These are phyloP conservation scores for Oenanthe oenanthe DNA, from an alignment of 2,113 vertebrate genomes.

Conservation along the genomic window DNA sequence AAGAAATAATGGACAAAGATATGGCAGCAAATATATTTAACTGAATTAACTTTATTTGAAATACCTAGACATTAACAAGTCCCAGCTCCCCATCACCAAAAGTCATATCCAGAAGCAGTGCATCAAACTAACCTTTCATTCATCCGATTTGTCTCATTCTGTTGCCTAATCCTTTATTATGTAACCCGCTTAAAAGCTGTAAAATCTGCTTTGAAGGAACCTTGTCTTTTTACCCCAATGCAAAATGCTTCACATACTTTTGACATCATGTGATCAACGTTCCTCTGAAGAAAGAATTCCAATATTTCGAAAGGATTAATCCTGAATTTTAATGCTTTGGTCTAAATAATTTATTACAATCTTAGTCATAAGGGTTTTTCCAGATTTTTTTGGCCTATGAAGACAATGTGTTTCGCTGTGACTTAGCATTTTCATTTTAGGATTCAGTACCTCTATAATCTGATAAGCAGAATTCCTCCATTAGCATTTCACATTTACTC, in stretches of 20 bases:
- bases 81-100: not conserved
- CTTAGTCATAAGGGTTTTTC: not conserved
- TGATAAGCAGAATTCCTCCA: not conserved
- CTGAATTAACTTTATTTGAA: not conserved
- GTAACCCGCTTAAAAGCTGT: conserved; percentile 60
- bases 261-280: conserved; percentile 5
- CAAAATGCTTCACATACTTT: conserved; percentile 51
- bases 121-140: conserved; percentile 34
- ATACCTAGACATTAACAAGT: not conserved
- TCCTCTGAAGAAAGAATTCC: conserved; percentile 2
- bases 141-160: conserved; percentile 55
- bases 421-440: not conserved
- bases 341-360: not conserved
- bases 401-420: not conserved
- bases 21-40: not conserved
- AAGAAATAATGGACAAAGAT: not conserved
- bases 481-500: not conserved
- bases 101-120: not conserved
- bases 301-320: conserved; percentile 1
- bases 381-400: not conserved
- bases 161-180: conserved; percentile 60
- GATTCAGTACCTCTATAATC: not conserved
- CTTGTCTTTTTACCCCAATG: conserved; percentile 32
- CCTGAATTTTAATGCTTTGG: not conserved
- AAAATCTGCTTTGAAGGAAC: conserved; percentile 61